phyloP scores from a whole-genome alignment of 1,140 invertebrate genomes.

The Ectropis grisescens region DNA sequence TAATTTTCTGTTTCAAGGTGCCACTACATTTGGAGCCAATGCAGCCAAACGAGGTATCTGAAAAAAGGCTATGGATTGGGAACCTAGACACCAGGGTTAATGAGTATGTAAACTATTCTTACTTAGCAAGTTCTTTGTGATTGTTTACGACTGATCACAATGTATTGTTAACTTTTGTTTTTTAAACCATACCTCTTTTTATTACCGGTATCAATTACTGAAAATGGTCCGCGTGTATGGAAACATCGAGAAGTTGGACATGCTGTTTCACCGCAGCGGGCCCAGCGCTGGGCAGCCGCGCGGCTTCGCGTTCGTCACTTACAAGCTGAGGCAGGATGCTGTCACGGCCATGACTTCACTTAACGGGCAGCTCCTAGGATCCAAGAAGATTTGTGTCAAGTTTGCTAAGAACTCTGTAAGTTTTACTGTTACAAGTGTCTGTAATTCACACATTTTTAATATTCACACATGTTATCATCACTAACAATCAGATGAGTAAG shows the following conservation, averaged over 20 bases:
- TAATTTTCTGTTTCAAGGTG: too few species aligned
- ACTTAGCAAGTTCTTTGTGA: too few species aligned
- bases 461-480: too few species aligned
- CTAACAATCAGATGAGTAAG: too few species aligned
- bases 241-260: slow-evolving; percentile 92
- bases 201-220: slow-evolving; percentile 91
- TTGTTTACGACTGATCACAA: too few species aligned
- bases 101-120: slow-evolving; percentile 84
- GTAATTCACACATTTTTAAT: background rate
- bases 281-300: slow-evolving; percentile 88
- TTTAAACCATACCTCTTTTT: slow-evolving; percentile 57
- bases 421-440: slow-evolving; percentile 8
- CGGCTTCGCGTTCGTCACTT: slow-evolving; percentile 95
- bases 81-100: slow-evolving; percentile 89
- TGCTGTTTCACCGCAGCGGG: slow-evolving; percentile 91
- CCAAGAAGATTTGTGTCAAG: slow-evolving; percentile 83
- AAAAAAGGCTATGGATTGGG: slow-evolving; percentile 89
- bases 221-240: slow-evolving; percentile 95
- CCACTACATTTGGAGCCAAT: slow-evolving; percentile 74
- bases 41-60: slow-evolving; percentile 72
- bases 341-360: slow-evolving; percentile 76
- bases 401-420: slow-evolving; percentile 79
- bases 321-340: slow-evolving; percentile 77
- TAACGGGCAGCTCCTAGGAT: slow-evolving; percentile 81
- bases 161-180: too few species aligned